These are phyloP conservation scores for Dryocosmus kuriphilus DNA, from an alignment of 2,888 invertebrate genomes.

Conservation along the genomic window DNA sequence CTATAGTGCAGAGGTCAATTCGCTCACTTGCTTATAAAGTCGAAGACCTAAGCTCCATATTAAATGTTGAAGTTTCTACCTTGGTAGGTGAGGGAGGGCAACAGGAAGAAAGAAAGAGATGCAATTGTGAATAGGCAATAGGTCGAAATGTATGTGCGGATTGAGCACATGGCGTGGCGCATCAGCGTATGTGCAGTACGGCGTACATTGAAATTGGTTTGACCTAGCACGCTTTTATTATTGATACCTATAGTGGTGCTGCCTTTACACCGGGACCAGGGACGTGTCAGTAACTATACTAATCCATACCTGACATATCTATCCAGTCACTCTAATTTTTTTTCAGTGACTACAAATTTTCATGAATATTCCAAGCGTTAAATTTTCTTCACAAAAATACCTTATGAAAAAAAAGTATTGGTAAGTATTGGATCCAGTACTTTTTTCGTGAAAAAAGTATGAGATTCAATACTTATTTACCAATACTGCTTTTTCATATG, in stretches of 20 bases:
- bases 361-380: too few species aligned
- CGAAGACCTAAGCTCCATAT: slow-evolving; percentile 33
- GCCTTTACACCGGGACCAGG: slow-evolving; percentile 8
- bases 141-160: slow-evolving; percentile 67
- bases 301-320: not conserved
- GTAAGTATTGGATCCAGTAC: too few species aligned
- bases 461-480: too few species aligned
- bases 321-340: not conserved
- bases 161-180: slow-evolving; percentile 62
- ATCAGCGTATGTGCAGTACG: slow-evolving; percentile 39
- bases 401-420: too few species aligned
- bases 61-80: slow-evolving; percentile 10
- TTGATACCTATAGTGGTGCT: slow-evolving; percentile 61
- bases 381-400: too few species aligned
- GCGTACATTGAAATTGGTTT: slow-evolving; percentile 70
- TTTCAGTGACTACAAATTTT: not conserved
- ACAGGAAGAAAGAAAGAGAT: slow-evolving; percentile 57
- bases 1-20: not conserved
- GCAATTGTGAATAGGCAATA: slow-evolving; percentile 51
- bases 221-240: slow-evolving; percentile 74
- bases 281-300: not conserved
- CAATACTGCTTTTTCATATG: too few species aligned
- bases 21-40: slow-evolving; percentile 37
- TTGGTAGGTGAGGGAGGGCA: not conserved
- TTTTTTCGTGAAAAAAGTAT: too few species aligned